These are phyloP conservation scores for Dreissena polymorpha DNA, from an alignment of 1,140 invertebrate species.

Conservation along the genomic window DNA sequence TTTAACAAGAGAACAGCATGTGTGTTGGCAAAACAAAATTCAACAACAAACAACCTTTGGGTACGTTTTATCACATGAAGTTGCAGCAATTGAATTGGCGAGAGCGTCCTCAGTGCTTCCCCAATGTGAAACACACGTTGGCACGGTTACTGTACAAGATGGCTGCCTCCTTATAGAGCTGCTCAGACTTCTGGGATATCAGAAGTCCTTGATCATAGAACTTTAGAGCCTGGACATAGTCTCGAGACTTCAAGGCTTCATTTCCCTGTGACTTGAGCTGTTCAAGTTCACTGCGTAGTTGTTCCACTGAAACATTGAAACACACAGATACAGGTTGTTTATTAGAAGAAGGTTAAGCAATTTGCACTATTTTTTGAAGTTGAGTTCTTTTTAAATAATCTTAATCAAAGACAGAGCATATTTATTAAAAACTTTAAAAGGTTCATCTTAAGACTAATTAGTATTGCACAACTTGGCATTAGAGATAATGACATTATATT, in stretches of 20 bases:
- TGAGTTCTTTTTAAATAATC: too few relatives aligned
- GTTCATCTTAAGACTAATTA: too few relatives aligned
- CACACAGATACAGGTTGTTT: too few relatives aligned
- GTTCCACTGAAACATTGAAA: slow-evolving; percentile 52
- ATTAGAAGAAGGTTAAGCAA: too few relatives aligned
- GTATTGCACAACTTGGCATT: too few relatives aligned
- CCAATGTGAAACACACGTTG: slow-evolving; percentile 31
- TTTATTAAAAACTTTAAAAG: too few relatives aligned
- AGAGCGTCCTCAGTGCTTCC: slow-evolving; percentile 29
- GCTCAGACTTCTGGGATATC: slow-evolving; percentile 27
- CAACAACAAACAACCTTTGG: too few relatives aligned
- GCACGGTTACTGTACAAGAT: slow-evolving; percentile 59
- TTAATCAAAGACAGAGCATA: too few relatives aligned
- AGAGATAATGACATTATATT: too few relatives aligned
- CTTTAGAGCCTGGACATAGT: slow-evolving; percentile 39
- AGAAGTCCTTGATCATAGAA: slow-evolving; percentile 40
- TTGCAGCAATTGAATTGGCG: slow-evolving; percentile 39
- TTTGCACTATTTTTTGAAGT: too few relatives aligned
- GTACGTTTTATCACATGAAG: slow-evolving; percentile 39
- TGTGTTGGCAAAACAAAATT: too few relatives aligned
- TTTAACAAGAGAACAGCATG: too few relatives aligned
- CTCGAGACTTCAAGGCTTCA: slow-evolving; percentile 12
- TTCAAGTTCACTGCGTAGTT: slow-evolving; percentile 41
- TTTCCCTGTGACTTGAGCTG: slow-evolving; percentile 54
- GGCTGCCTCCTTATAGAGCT: slow-evolving; percentile 42